phyloP scores from a whole-genome alignment of 1,140 invertebrate genomes.

The Drosophila pseudoananassae region DNA sequence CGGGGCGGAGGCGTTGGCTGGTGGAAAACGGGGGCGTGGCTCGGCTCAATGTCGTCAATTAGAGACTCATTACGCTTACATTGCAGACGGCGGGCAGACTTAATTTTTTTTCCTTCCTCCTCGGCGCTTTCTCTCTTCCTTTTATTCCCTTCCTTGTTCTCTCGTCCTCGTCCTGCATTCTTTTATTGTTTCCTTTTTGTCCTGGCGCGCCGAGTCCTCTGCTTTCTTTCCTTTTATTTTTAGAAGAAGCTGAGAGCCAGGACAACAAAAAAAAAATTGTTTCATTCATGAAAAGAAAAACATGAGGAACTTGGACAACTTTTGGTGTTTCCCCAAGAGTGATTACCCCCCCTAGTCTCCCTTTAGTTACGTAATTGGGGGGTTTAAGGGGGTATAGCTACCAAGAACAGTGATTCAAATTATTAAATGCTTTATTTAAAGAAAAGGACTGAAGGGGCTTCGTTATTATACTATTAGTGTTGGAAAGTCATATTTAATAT shows the following conservation, averaged over 20 bases:
- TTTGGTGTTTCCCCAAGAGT: slow-evolving; percentile 68
- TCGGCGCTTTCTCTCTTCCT: background rate
- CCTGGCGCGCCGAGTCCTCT: slow-evolving; percentile 16
- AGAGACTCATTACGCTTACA: slow-evolving; percentile 83
- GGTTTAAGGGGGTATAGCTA: background rate
- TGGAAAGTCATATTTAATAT: too few species aligned
- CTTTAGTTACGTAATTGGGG: slow-evolving; percentile 41
- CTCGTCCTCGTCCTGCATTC: slow-evolving; percentile 52
- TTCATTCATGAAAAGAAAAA: slow-evolving; percentile 78
- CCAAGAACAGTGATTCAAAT: background rate
- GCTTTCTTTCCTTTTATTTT: slow-evolving; percentile 50
- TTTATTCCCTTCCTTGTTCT: slow-evolving; percentile 24
- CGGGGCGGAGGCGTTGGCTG: background rate
- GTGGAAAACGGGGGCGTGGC: background rate
- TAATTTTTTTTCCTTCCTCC: slow-evolving; percentile 56
- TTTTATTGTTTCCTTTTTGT: slow-evolving; percentile 73
- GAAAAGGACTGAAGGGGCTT: background rate
- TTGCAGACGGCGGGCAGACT: slow-evolving; percentile 80
- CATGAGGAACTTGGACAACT: slow-evolving; percentile 72
- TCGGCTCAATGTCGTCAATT: slow-evolving; percentile 81
- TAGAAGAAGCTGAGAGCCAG: slow-evolving; percentile 38
- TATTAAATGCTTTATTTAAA: background rate
- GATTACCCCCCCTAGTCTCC: background rate
- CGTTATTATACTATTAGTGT: too few species aligned
- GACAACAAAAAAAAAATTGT: slow-evolving; percentile 33